Conservation (phyloP, 2,888 invertebrate species). For the Atrina japonica region DNA sequence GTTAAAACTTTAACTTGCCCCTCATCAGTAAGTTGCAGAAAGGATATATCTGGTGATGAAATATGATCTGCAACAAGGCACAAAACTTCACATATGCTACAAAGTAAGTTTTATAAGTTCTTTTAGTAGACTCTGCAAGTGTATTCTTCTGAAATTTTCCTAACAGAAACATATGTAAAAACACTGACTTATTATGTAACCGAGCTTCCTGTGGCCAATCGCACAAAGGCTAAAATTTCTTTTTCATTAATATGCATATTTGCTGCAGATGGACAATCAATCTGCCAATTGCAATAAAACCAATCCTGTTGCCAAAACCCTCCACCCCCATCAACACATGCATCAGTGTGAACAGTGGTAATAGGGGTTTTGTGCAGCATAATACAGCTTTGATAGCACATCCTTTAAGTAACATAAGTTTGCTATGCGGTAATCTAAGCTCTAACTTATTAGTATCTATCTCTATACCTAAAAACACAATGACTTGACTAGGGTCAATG, state of each 20-base stretch:
- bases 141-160: neutral
- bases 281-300: no score
- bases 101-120: constrained; percentile 11
- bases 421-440: constrained; percentile 25
- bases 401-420: constrained; percentile 53
- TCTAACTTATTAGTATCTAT: constrained; percentile 28
- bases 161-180: neutral
- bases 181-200: constrained; percentile 36
- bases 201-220: constrained; percentile 79
- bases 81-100: constrained; percentile 7
- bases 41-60: constrained; percentile 70
- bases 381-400: constrained; percentile 73
- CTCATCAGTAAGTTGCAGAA: neutral
- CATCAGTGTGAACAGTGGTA: no score
- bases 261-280: no score
- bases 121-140: constrained; percentile 11
- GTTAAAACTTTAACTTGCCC: neutral
- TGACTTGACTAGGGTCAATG: constrained; percentile 8
- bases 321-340: no score
- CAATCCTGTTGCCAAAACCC: no score
- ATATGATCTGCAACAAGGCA: constrained; percentile 72
- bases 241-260: constrained; percentile 55
- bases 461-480: constrained; percentile 30
- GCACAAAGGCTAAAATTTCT: constrained; percentile 58
- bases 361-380: no score